These are phyloP conservation scores for Thinocorus orbignyianus DNA, from an alignment of 2,113 vertebrate genomes.

Conservation along the genomic window DNA sequence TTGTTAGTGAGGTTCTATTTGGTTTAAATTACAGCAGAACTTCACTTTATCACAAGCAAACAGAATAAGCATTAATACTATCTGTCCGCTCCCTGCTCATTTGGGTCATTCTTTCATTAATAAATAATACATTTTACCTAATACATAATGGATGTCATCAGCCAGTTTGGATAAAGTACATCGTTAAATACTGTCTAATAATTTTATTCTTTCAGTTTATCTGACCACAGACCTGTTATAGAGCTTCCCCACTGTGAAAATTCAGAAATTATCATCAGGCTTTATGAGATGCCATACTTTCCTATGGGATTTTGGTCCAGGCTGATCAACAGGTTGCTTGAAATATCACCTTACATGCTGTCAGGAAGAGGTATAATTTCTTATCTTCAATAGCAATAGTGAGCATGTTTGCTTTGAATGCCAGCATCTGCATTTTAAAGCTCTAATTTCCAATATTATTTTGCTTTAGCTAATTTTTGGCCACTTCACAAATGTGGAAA, in stretches of 20 bases:
- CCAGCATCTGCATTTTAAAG: not conserved
- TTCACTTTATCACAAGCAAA: not conserved
- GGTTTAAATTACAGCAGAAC: not conserved
- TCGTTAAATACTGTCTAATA: not conserved
- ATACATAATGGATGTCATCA: not conserved
- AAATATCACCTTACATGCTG: constrained; percentile 89
- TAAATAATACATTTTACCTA: not conserved
- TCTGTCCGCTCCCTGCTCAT: not conserved
- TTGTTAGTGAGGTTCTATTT: not conserved
- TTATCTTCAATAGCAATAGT: not conserved
- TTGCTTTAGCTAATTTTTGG: not conserved
- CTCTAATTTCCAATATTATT: not conserved
- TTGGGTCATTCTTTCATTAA: not conserved
- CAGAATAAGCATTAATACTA: not conserved
- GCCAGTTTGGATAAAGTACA: not conserved
- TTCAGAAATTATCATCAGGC: constrained; percentile 90
- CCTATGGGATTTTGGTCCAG: constrained; percentile 97
- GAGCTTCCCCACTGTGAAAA: constrained; percentile 95
- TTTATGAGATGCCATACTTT: constrained; percentile 97
- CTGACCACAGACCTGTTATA: constrained; percentile 88
- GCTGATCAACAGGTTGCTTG: constrained; percentile 91
- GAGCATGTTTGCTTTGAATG: not conserved
- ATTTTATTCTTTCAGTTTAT: constrained; percentile 77
- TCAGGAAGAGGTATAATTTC: constrained; percentile 83
- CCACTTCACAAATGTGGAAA: not conserved